Base-by-base conservation (phyloP, 2,113 vertebrate genomes). In the Petaurus breviceps region DNA sequence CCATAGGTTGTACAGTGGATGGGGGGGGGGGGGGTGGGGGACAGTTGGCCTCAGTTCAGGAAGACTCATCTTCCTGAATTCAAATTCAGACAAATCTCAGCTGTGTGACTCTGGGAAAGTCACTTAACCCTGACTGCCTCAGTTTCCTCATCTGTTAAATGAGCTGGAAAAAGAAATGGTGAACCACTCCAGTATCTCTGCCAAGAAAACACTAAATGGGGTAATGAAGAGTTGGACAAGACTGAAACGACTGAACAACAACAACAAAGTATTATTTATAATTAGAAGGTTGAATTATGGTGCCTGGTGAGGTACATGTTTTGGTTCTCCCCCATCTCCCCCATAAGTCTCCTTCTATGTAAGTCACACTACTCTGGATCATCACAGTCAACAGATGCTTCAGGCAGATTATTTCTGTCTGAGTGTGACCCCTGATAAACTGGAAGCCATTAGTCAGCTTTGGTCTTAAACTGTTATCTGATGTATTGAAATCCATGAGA, bases 381-480 rank as follows among this genome's bases (percentile, higher is more conserved):
- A 53, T 37, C 22, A 23, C 16, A 84, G 96, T 3, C 2, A 47
- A 90, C 47, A 90, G 90, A 90, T 90, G 91, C 49, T 84, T 51
- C 43, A 25, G 46, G 46, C 0, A 50, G 53, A 1, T 92, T 24
- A 23, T 93, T 93, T 94, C 89, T 84, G 22, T 47, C 26, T 23
- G 49, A 68, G 53, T 61, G 57, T 68, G 84, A 3, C 49, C 14
- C 77, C 93, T 93, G 61, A 54, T 89, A 93, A 92, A 31, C 37
- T 51, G 91, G 90, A 94, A 93, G 26, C 9, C 50, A 94, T 28
- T 55, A 95, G 51, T 26, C 2, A 57, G 31, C 26, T 96, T 96
- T 84, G 77, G 22, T 93, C 53, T 97, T 94, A 94, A 92, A 95
- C 93, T 24, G 37, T 11, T 43, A 94, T 31, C 47, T 47, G 43